These are phyloP conservation scores for Ormyrus nitidulus DNA, from an alignment of 2,888 invertebrate species.

Conservation along the genomic window DNA sequence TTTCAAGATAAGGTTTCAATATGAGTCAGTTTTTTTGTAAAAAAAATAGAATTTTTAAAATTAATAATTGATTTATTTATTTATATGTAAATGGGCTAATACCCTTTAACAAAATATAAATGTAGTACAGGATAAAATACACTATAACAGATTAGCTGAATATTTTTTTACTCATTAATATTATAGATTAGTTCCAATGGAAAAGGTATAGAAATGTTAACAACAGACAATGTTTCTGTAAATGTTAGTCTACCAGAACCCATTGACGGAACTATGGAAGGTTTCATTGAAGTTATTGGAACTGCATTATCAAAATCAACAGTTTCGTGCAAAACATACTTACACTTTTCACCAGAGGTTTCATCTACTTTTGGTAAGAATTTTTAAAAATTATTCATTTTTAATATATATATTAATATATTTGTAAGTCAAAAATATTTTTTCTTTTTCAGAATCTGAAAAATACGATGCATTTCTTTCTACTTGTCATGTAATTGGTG, in stretches of 20 bases:
- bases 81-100: too few relatives aligned
- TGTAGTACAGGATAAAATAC: too few relatives aligned
- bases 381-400: background rate
- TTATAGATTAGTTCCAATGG: conserved; percentile 65
- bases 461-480: conserved; percentile 63
- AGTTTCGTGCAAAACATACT: conserved; percentile 62
- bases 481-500: conserved; percentile 59
- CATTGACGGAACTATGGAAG: conserved; percentile 62
- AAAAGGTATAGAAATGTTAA: conserved; percentile 65
- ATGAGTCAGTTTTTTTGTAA: too few relatives aligned
- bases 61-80: too few relatives aligned
- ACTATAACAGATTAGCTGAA: too few relatives aligned
- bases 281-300: conserved; percentile 68
- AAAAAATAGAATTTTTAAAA: too few relatives aligned
- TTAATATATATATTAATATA: background rate
- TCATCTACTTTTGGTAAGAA: conserved; percentile 65
- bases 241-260: conserved; percentile 67
- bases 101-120: too few relatives aligned
- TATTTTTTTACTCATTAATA: too few relatives aligned
- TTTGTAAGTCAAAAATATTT: conserved; percentile 8
- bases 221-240: conserved; percentile 66
- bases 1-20: too few relatives aligned
- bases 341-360: conserved; percentile 61
- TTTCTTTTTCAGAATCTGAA: conserved; percentile 59
- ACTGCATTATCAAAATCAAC: conserved; percentile 67